Conservation (phyloP, 2,797 vertebrate genomes). For the Hippopotamyrus pictus region DNA sequence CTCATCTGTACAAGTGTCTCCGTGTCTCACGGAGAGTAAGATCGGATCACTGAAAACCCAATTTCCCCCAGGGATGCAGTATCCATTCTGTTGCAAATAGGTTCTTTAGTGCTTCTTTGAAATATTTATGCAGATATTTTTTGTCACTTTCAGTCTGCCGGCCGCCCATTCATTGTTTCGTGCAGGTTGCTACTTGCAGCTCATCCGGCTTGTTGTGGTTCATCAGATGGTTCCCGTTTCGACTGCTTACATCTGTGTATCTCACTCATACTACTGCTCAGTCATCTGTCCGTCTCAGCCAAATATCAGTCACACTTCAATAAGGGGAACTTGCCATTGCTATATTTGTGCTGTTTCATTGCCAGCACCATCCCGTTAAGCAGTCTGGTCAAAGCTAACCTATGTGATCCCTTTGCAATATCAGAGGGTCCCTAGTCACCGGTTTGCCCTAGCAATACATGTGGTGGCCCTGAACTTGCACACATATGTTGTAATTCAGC, state of each 20-base stretch:
- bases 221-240: not conserved
- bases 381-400: not conserved
- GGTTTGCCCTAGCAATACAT: not conserved
- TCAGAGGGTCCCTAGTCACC: not conserved
- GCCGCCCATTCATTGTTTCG: not conserved
- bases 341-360: not conserved
- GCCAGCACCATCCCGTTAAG: not conserved
- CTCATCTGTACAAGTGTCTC: not conserved
- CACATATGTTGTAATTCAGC: not conserved
- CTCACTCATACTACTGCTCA: not conserved
- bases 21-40: not conserved
- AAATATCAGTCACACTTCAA: not conserved
- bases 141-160: not conserved
- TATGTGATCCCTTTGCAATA: not conserved
- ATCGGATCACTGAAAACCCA: not conserved
- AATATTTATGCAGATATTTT: not conserved
- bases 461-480: not conserved
- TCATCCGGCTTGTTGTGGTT: not conserved
- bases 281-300: not conserved
- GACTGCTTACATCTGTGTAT: not conserved
- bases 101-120: not conserved
- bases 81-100: not conserved
- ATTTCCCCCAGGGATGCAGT: not conserved
- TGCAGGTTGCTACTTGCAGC: not conserved
- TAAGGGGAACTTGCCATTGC: not conserved